These are phyloP conservation scores for Meiosimyza decipiens DNA, from an alignment of 2,888 invertebrate genomes.

Conservation along the genomic window DNA sequence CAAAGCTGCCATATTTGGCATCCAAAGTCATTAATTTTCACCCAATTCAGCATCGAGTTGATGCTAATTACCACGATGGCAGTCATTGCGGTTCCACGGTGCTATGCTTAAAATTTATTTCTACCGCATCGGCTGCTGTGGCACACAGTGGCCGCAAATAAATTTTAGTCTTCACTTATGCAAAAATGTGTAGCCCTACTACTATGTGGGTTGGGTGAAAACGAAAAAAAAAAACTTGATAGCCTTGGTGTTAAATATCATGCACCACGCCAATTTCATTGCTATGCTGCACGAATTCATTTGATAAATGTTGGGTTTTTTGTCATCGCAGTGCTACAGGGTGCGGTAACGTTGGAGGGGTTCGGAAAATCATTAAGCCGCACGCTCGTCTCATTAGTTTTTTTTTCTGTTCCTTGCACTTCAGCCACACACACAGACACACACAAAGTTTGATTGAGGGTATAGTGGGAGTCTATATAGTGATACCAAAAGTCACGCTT, in stretches of 20 bases:
- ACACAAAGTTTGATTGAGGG: too few species aligned
- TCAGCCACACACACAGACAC: not conserved
- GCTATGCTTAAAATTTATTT: constrained; percentile 1
- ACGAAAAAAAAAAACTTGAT: not conserved
- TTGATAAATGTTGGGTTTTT: constrained; percentile 25
- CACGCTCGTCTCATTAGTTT: constrained; percentile 10
- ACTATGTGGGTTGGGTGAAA: not conserved
- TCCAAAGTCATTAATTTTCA: constrained; percentile 59
- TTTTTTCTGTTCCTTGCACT: not conserved
- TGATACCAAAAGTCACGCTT: too few species aligned
- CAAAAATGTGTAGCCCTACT: not conserved
- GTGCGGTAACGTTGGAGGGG: not conserved
- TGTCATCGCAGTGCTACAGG: not conserved
- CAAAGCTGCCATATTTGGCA: not conserved
- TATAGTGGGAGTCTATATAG: too few species aligned
- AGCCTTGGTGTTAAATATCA: not conserved
- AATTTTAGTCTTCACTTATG: constrained; percentile 32
- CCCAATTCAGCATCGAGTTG: constrained; percentile 41
- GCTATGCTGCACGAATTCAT: constrained; percentile 22
- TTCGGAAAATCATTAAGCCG: constrained; percentile 25
- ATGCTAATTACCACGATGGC: constrained; percentile 35
- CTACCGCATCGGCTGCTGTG: constrained; percentile 6
- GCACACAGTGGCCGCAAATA: constrained; percentile 27
- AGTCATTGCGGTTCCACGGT: constrained; percentile 27
- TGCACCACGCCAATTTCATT: not conserved